Base-by-base conservation (phyloP, 2,888 invertebrate genomes). In the Prionchulus punctatus region DNA sequence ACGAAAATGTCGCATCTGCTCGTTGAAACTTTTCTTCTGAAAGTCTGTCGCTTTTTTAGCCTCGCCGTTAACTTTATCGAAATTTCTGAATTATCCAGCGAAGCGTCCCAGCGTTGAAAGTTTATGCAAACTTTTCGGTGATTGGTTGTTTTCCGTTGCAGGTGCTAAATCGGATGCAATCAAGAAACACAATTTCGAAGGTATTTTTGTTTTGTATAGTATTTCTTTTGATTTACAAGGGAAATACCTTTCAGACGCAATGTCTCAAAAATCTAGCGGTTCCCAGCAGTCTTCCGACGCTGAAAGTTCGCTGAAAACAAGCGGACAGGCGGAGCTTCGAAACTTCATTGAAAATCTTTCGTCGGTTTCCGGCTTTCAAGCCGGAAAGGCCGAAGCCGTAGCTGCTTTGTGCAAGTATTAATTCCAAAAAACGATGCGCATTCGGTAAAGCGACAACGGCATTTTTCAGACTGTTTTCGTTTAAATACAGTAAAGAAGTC, bases 341-440 rank as follows among this genome's bases (percentile, higher is more conserved):
- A 49, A 28, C 7, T 30, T 26, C 15, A 28, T 49, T 12, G 50
- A 49, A 28, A 49, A 28, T 49, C 28, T 49, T 26, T 15, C 28
- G 15, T 26, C 28, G 31, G 63, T 65, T 2, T 60, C 61, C 43
- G 64, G 64, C n/a, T 50, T 62, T 25, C 59, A 79, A 63, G 74
- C 75, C 70, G 85, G 96, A 1, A 80, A 88, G 58, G 94, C 96
- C 0, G 90, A 91, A 74, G 94, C 96, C 0, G 79, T 94, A 65
- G 96, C 92, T 26, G 84, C 94, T 1, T 75, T 98, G 26, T 96
- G 96, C 55, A 49, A 49, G 50, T 49, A 49, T 49, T 4, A n/a
- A n/a, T 21, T 28, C 45, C 4, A 36, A 12, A 36, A 18, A 18
- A 23, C 7, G 47, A 7, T 45, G 47, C 7, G 23, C 7, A 7